These are phyloP conservation scores for Narcine bancroftii DNA, from an alignment of 2,113 vertebrate genomes.

Conservation along the genomic window DNA sequence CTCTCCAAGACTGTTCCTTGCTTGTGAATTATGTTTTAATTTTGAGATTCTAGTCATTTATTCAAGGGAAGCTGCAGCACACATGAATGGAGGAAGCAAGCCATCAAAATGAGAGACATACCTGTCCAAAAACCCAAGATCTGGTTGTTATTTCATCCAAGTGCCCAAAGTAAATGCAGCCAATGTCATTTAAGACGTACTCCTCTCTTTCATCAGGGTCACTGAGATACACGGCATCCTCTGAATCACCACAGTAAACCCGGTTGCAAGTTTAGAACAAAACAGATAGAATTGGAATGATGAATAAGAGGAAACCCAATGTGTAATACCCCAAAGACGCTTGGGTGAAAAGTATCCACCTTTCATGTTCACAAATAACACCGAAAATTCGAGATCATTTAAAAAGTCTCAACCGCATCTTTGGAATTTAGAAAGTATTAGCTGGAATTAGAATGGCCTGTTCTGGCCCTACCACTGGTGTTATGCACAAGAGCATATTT, in stretches of 20 bases:
- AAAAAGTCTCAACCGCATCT: neutral
- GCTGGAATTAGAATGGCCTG: neutral
- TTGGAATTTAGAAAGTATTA: neutral
- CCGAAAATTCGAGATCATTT: neutral
- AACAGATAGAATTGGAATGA: neutral
- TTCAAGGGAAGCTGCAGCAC: neutral
- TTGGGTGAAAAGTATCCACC: neutral
- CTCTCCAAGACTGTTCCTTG: neutral
- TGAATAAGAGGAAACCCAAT: neutral
- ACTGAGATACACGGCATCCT: constrained; percentile 77
- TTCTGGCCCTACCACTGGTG: neutral
- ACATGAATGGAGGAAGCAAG: neutral
- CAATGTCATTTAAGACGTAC: constrained; percentile 81
- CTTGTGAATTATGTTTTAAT: neutral
- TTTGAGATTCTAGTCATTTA: neutral
- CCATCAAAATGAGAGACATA: constrained; percentile 71
- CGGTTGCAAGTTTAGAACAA: neutral
- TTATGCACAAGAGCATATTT: neutral
- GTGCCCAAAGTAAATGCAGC: constrained; percentile 78
- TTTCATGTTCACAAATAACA: neutral
- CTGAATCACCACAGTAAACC: constrained; percentile 49
- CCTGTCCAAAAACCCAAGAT: constrained; percentile 92
- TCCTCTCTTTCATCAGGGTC: constrained; percentile 74
- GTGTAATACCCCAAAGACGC: neutral
- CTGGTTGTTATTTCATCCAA: constrained; percentile 62